Conservation (phyloP, 2,797 vertebrate genomes). For the Neomorphus geoffroyi region DNA sequence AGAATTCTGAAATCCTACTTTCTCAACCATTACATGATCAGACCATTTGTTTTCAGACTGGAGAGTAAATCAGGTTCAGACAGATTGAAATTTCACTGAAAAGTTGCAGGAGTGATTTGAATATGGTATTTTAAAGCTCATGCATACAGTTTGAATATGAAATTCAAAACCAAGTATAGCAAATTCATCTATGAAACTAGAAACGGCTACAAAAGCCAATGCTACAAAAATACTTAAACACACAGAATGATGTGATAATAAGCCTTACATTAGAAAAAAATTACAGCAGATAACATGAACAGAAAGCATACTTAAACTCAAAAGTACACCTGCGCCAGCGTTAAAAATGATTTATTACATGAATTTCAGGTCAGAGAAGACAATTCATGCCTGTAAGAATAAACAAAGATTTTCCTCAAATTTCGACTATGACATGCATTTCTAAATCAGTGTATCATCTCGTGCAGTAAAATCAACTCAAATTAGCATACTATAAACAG, state of each 20-base stretch:
- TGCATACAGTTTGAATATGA: not conserved
- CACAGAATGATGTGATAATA: conserved; percentile 58
- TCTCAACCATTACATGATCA: conserved; percentile 17
- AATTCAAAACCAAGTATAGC: not conserved
- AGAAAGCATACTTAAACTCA: conserved; percentile 53
- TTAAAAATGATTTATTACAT: conserved; percentile 47
- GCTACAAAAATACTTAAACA: conserved; percentile 40
- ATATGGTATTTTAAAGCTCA: conserved; percentile 17
- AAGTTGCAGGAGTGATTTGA: conserved; percentile 12
- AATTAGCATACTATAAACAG: conserved; percentile 57
- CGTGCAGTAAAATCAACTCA: conserved; percentile 37
- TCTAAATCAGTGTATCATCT: conserved; percentile 28
- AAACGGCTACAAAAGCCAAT: conserved; percentile 16
- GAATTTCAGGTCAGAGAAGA: conserved; percentile 33
- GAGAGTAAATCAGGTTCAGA: conserved; percentile 45
- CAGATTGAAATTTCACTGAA: conserved; percentile 22
- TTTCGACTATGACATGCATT: conserved; percentile 8
- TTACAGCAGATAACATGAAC: conserved; percentile 39
- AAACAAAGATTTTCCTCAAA: conserved; percentile 21
- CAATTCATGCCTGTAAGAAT: not conserved
- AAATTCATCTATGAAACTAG: conserved; percentile 6
- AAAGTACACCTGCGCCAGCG: conserved; percentile 55
- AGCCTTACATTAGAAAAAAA: conserved; percentile 56
- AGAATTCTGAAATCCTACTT: conserved; percentile 4
- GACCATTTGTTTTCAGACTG: conserved; percentile 27